Evolutionary conservation across 2,797 vertebrate genomes (phyloP), one percentile per base, ranked within the genome.

Genomic region (Loris lydekkerianus): DNA sequence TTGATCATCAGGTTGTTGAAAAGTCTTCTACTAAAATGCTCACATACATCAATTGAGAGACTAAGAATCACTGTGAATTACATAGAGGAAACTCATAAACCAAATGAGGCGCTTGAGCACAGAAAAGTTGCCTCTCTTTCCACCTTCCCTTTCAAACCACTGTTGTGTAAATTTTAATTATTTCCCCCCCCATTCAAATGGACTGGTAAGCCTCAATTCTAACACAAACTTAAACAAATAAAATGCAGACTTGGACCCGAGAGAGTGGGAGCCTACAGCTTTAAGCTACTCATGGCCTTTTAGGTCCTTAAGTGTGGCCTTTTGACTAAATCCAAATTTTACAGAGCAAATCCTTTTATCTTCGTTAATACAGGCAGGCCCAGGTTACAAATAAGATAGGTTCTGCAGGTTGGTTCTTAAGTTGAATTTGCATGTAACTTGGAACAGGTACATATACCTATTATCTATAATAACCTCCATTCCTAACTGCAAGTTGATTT

Each of bases 11-110:
- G 11, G 75, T 58, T 95, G 69, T 67, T 94, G 34, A 69, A 23
- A 75, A 83, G 29, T 67, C 65, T 58, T 75, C 67, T 80, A 92
- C 25, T 76, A 93, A 93, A 93, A 95, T 82, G 61, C 37, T 53
- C 73, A 96, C 10, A 78, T 69, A 94, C n/a, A 70, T 67, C 49
- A 73, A 67, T 0, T 58, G 29, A 84, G 63, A 95, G 72, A 76
- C 83, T 15, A 92, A 92, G 95, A 81, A 46, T 53, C 53, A 83
- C 53, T 60, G 15, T 95, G 49, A 93, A 92, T 40, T 34, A 86
- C 9, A 78, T 0, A 89, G 2, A 89, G 72, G 46, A 84, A 96
- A 96, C 58, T 40, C 20, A 1, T 77, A 69, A 81, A 20, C 49
- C 23, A 86, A 76, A 75, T 37, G 2, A 7, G 29, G 87, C 61